phyloP scores from a whole-genome alignment of 2,888 invertebrate species.

The Xestoiulus laeticollis region DNA sequence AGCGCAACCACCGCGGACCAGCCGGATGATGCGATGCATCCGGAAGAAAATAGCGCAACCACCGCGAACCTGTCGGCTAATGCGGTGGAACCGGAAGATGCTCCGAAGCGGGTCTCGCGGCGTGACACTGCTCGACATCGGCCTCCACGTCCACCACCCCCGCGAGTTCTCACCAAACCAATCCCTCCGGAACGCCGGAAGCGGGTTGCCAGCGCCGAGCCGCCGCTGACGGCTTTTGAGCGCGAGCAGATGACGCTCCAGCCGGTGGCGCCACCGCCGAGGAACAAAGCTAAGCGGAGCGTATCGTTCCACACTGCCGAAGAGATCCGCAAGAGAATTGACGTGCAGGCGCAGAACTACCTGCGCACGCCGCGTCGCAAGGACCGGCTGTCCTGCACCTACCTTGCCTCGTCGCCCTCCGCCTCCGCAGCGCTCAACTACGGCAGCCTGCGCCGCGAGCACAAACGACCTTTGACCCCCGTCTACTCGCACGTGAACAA shows the following conservation, averaged over 20 bases:
- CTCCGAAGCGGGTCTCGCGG: not conserved
- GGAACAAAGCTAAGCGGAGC: constrained; percentile 45
- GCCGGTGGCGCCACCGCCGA: not conserved
- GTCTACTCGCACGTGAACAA: constrained; percentile 51
- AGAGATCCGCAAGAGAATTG: constrained; percentile 50
- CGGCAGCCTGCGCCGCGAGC: not conserved
- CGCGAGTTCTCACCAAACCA: not conserved
- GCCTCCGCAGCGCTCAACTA: constrained; percentile 19
- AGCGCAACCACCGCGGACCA: not conserved
- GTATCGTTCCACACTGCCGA: constrained; percentile 51
- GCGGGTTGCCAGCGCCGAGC: constrained; percentile 49
- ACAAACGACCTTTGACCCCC: constrained; percentile 31
- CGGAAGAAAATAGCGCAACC: not conserved
- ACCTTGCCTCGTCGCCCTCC: not conserved
- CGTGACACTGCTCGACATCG: not conserved
- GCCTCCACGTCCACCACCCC: not conserved
- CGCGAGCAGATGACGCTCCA: not conserved
- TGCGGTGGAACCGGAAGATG: not conserved
- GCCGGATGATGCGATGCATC: too few relatives aligned
- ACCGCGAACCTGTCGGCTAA: not conserved
- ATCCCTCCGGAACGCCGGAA: constrained; percentile 43
- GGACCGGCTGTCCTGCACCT: not conserved
- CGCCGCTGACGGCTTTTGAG: constrained; percentile 30
- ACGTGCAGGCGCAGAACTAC: constrained; percentile 52
- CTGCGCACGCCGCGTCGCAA: constrained; percentile 53